Base-by-base conservation (phyloP, 2,888 invertebrate species). In the Epiblema foenella region DNA sequence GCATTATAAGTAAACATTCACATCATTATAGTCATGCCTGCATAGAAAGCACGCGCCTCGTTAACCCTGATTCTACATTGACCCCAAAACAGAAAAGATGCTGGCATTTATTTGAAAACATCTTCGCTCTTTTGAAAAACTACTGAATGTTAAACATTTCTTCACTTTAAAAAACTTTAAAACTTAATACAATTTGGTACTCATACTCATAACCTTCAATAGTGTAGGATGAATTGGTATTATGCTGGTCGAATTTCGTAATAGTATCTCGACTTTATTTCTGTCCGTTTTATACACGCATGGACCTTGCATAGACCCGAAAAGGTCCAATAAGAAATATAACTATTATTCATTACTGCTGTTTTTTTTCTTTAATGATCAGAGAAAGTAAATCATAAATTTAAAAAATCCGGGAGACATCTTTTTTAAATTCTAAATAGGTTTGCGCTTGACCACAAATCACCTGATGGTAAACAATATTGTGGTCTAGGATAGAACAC, bases 1-100 rank as follows among this genome's bases (percentile, higher is more conserved):
- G 62, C 37, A 39, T 54, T n/a, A 54, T 64, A 37, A 15, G 15
- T 52, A 18, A 18, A 24, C n/a, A 39, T 12, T 11, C 52, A 52
- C 62, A 33, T 51, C 64, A 20, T 54, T 10, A 51, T 12, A 18
- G 17, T 33, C 63, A 64, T 64, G 39, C 52, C 54, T 54, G 52
- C 64, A 64, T 64, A 64, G 64, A 64, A 64, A 64, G 52, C 39
- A 39, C 17, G 39, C 9, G 12, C 37, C 37, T 64, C 64, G 54
- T 64, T 64, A 54, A 64, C 64, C 52, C 54, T 39, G 54, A 63
- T 52, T 15, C 51, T 51, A 37, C 10, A 5, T 39, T 64, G 33
- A 39, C 37, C 39, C 37, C 37, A 37, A 59, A 62, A 62, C 33
- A 33, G 15, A 37, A 52, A 39, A n/a, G 52, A 64, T 39, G 39